Percentiles rank a stretch among this genome's conserved stretches.
Evolutionary conservation across 1,140 invertebrate species (phyloP).

Genomic region (Eubasilissa regina): DNA sequence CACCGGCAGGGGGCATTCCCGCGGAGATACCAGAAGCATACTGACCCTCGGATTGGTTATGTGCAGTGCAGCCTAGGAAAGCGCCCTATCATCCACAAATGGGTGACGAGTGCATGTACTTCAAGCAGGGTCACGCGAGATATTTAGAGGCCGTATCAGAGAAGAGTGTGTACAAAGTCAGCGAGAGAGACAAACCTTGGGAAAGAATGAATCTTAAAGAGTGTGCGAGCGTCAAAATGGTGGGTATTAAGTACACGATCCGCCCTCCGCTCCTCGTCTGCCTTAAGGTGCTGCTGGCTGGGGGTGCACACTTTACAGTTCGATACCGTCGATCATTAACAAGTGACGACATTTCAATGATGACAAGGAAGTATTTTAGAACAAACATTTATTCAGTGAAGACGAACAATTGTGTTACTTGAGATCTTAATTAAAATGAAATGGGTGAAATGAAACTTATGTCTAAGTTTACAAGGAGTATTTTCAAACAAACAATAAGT

Average conservation of each 20-base stretch:
- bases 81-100: slow-evolving; percentile 98
- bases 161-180: slow-evolving; percentile 89
- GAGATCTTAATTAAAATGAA: too few species aligned
- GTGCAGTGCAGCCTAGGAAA: slow-evolving; percentile 91
- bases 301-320: slow-evolving; percentile 78
- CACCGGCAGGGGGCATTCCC: neutral
- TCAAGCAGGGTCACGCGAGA: slow-evolving; percentile 88
- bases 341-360: too few species aligned
- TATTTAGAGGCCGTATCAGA: slow-evolving; percentile 91
- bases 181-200: slow-evolving; percentile 83
- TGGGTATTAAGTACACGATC: slow-evolving; percentile 95
- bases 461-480: too few species aligned
- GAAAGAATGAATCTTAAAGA: slow-evolving; percentile 79
- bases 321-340: too few species aligned
- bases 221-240: slow-evolving; percentile 92
- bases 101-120: slow-evolving; percentile 96
- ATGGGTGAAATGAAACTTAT: too few species aligned
- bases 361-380: too few species aligned
- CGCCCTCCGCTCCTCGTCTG: slow-evolving; percentile 92
- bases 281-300: slow-evolving; percentile 79
- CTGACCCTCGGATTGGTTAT: slow-evolving; percentile 94
- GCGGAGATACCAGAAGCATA: slow-evolving; percentile 85
- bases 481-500: too few species aligned
- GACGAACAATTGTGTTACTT: too few species aligned
- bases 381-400: too few species aligned